These are phyloP conservation scores for Antheraea yamamai DNA, from an alignment of 2,888 invertebrate genomes.

Conservation along the genomic window DNA sequence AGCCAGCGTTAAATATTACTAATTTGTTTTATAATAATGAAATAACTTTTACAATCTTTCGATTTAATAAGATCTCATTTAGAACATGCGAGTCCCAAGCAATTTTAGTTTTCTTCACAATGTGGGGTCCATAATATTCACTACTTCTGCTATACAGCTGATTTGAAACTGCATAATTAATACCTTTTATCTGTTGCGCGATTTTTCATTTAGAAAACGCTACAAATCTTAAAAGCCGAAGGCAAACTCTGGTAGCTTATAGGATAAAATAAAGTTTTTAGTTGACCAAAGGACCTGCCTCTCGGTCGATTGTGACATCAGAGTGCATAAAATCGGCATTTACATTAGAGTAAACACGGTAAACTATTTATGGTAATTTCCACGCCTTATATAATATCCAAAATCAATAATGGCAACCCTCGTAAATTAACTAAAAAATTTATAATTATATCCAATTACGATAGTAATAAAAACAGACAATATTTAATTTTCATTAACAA, in stretches of 20 bases:
- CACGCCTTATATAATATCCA: neutral
- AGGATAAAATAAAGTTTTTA: neutral
- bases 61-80: too few species aligned
- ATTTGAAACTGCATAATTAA: neutral
- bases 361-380: neutral
- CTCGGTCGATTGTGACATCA: neutral
- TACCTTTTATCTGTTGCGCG: neutral
- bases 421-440: neutral
- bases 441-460: neutral
- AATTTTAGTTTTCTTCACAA: neutral
- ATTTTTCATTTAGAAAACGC: neutral
- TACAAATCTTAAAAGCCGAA: too few species aligned
- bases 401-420: neutral
- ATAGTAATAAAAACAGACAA: neutral
- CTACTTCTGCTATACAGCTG: neutral
- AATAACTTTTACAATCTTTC: too few species aligned
- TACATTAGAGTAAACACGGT: neutral
- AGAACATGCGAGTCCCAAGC: too few species aligned
- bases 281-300: neutral
- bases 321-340: neutral
- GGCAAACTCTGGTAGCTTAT: neutral
- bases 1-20: too few species aligned
- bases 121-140: neutral
- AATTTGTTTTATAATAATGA: too few species aligned
- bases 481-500: neutral